Evolutionary conservation across 2,888 invertebrate genomes (phyloP).

Genomic region (Drosophila pegasa): DNA sequence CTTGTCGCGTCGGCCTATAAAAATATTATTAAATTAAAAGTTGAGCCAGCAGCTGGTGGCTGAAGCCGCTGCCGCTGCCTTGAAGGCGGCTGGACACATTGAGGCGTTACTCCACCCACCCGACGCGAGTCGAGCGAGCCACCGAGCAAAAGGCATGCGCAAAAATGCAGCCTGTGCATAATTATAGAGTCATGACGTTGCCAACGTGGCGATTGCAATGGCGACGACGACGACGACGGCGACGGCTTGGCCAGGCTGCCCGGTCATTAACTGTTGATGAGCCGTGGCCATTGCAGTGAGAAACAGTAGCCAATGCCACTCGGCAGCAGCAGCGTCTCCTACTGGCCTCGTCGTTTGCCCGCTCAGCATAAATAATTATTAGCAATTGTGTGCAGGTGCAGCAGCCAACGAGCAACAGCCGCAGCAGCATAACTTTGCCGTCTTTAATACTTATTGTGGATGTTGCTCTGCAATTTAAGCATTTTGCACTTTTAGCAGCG

Average conservation of each 20-base stretch:
- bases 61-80: slow-evolving; percentile 51
- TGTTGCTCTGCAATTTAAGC: slow-evolving; percentile 76
- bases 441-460: slow-evolving; percentile 74
- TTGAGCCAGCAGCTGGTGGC: slow-evolving; percentile 41
- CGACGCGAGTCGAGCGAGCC: slow-evolving; percentile 25
- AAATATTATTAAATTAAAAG: slow-evolving; percentile 81
- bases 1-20: slow-evolving; percentile 79
- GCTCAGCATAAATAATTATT: slow-evolving; percentile 81
- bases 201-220: slow-evolving; percentile 67
- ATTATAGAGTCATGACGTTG: slow-evolving; percentile 74
- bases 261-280: slow-evolving; percentile 81
- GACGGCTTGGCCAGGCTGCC: slow-evolving; percentile 45
- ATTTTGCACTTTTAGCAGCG: slow-evolving; percentile 73
- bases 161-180: slow-evolving; percentile 72
- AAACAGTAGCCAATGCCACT: slow-evolving; percentile 77
- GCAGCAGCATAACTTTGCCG: slow-evolving; percentile 58
- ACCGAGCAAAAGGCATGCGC: slow-evolving; percentile 60
- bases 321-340: slow-evolving; percentile 40
- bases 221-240: slow-evolving; percentile 39
- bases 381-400: slow-evolving; percentile 81
- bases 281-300: slow-evolving; percentile 59
- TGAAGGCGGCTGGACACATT: slow-evolving; percentile 39
- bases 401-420: slow-evolving; percentile 44
- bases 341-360: slow-evolving; percentile 14
- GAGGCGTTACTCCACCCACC: slow-evolving; percentile 77